Evolutionary conservation across 2,797 vertebrate species (phyloP).

Genomic region (Leuciscus waleckii): DNA sequence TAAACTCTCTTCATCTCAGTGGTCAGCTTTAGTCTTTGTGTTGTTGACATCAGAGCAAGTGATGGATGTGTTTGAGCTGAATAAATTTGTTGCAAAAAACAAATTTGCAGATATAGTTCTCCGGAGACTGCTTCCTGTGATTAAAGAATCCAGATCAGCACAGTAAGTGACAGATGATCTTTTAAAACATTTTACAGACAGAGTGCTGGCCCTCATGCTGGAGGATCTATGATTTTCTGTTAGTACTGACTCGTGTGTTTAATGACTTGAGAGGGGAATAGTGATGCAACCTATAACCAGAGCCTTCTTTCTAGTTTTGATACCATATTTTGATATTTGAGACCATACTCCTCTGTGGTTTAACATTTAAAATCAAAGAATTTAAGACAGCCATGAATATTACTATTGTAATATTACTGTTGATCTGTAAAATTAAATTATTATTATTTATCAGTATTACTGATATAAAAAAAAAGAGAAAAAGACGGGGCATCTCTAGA

Average conservation of each 20-base stretch:
- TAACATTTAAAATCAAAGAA: neutral
- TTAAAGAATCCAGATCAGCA: constrained; percentile 20
- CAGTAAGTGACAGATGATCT: constrained; percentile 1
- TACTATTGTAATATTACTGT: too few species aligned
- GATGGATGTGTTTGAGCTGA: neutral
- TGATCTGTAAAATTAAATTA: neutral
- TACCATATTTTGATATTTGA: neutral
- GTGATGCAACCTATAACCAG: neutral
- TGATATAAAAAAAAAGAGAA: neutral
- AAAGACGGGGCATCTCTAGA: neutral
- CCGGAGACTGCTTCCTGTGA: neutral
- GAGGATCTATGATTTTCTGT: neutral
- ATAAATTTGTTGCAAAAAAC: neutral
- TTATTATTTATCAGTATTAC: neutral
- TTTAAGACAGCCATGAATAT: neutral
- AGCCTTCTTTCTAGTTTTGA: neutral
- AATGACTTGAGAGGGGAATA: neutral
- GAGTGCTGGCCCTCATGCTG: neutral
- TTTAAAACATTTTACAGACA: neutral
- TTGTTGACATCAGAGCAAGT: neutral
- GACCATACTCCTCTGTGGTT: neutral
- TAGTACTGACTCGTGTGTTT: neutral
- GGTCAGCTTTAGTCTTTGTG: neutral
- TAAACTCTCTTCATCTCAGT: neutral
- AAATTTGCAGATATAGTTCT: neutral